phyloP scores from a whole-genome alignment of 2,113 vertebrate species.

The Nothobranchius furzeri region DNA sequence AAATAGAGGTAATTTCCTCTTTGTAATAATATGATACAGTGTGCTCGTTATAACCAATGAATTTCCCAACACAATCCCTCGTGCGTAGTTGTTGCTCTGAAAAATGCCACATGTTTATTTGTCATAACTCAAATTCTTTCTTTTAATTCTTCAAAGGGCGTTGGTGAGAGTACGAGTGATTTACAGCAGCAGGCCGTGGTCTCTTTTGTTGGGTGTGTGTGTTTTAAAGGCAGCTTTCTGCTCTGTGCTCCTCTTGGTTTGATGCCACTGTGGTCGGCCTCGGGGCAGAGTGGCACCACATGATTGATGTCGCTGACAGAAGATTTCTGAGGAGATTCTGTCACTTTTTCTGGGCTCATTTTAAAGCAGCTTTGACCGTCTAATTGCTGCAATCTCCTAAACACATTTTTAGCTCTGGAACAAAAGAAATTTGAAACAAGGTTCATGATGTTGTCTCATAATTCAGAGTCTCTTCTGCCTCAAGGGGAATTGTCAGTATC shows the following conservation, averaged over 20 bases:
- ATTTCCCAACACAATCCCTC: slow-evolving; percentile 52
- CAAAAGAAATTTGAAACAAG: too few relatives aligned
- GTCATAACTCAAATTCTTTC: slow-evolving; percentile 57
- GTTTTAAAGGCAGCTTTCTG: slow-evolving; percentile 57
- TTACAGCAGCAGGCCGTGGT: slow-evolving; percentile 59
- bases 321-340: slow-evolving; percentile 58
- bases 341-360: slow-evolving; percentile 49
- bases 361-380: slow-evolving; percentile 33
- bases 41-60: slow-evolving; percentile 46
- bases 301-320: slow-evolving; percentile 77
- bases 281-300: slow-evolving; percentile 72
- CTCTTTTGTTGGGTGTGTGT: slow-evolving; percentile 64
- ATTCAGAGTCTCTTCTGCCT: slow-evolving; percentile 13
- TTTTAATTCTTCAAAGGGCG: slow-evolving; percentile 53
- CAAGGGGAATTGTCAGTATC: slow-evolving; percentile 35
- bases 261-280: slow-evolving; percentile 75
- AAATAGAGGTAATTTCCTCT: slow-evolving; percentile 64
- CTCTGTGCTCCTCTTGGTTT: slow-evolving; percentile 65
- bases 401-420: too few relatives aligned
- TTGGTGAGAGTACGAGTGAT: slow-evolving; percentile 62
- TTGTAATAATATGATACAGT: slow-evolving; percentile 53
- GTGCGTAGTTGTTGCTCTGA: slow-evolving; percentile 46
- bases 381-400: slow-evolving; percentile 19
- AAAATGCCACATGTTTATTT: slow-evolving; percentile 68
- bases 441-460: too few relatives aligned